Evolutionary conservation across 2,797 vertebrate species (phyloP).

Genomic region (Diceros bicornis): DNA sequence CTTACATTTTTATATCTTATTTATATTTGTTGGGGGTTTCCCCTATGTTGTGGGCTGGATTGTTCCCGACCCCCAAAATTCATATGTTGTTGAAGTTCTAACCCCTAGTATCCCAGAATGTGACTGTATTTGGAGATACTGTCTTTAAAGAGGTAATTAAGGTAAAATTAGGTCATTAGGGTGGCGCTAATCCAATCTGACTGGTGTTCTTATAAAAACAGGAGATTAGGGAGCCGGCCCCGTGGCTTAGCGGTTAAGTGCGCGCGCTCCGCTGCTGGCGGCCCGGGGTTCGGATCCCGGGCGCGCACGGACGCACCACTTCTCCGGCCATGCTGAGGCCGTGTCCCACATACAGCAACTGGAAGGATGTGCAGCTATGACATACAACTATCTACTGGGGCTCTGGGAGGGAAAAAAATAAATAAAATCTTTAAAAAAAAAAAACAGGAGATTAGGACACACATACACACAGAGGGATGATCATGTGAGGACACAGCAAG

Average conservation of each 20-base stretch:
- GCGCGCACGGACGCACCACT: too few species aligned
- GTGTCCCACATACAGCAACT: too few species aligned
- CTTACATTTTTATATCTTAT: neutral
- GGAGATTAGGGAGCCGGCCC: neutral
- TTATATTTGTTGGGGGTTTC: neutral
- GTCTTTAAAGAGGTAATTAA: neutral
- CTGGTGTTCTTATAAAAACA: neutral
- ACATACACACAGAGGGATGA: neutral
- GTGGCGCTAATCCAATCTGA: neutral
- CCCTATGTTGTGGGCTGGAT: neutral
- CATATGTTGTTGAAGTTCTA: neutral
- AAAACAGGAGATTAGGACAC: neutral
- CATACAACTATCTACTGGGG: too few species aligned
- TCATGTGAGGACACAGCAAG: neutral
- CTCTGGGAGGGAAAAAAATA: too few species aligned
- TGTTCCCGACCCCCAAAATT: neutral
- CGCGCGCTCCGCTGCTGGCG: too few species aligned
- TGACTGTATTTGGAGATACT: neutral
- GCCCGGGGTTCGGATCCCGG: too few species aligned
- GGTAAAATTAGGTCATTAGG: neutral
- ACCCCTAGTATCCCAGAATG: neutral
- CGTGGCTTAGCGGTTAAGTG: too few species aligned
- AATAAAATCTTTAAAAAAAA: too few species aligned
- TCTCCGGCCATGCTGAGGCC: too few species aligned
- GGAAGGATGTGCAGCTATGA: too few species aligned